A percentile compares a stretch with the other conserved stretches of the same genome.
Evolutionary conservation across 2,888 invertebrate genomes (phyloP).

Genomic region (Tromatobia lineatoria): DNA sequence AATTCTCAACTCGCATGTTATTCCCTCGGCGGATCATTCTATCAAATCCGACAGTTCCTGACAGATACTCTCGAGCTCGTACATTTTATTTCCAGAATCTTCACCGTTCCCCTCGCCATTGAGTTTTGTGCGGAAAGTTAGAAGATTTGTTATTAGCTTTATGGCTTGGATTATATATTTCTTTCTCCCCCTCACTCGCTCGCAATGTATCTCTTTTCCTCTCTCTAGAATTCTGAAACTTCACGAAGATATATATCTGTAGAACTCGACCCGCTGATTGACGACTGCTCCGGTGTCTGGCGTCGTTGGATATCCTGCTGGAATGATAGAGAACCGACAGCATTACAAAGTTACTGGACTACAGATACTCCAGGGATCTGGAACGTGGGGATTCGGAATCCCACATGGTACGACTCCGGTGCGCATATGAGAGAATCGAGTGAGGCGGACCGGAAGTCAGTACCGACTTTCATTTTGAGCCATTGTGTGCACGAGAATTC

Average conservation of each 20-base stretch:
- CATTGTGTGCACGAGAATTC: neutral
- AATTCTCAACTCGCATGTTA: neutral
- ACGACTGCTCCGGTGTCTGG: conserved; percentile 37
- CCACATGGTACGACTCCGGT: neutral
- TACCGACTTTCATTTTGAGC: conserved; percentile 16
- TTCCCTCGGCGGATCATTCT: neutral
- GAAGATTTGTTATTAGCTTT: conserved; percentile 3
- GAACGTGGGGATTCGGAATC: conserved; percentile 15
- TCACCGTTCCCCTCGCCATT: neutral
- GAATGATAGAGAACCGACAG: conserved; percentile 26
- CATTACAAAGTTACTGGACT: conserved; percentile 21
- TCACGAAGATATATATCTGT: conserved; percentile 11
- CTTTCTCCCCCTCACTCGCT: conserved; percentile 4
- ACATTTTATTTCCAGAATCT: neutral
- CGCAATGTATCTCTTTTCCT: neutral
- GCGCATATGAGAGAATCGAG: neutral
- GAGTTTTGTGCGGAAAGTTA: conserved; percentile 4
- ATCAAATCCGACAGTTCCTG: neutral
- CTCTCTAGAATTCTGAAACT: conserved; percentile 27
- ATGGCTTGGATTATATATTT: conserved; percentile 7
- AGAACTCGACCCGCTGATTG: conserved; percentile 53
- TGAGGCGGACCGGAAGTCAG: conserved; percentile 1
- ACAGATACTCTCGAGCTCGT: neutral
- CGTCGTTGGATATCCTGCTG: conserved; percentile 26
- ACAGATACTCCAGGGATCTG: conserved; percentile 24